phyloP scores from a whole-genome alignment of 2,113 vertebrate genomes.

The Melanotaenia duboulayi region DNA sequence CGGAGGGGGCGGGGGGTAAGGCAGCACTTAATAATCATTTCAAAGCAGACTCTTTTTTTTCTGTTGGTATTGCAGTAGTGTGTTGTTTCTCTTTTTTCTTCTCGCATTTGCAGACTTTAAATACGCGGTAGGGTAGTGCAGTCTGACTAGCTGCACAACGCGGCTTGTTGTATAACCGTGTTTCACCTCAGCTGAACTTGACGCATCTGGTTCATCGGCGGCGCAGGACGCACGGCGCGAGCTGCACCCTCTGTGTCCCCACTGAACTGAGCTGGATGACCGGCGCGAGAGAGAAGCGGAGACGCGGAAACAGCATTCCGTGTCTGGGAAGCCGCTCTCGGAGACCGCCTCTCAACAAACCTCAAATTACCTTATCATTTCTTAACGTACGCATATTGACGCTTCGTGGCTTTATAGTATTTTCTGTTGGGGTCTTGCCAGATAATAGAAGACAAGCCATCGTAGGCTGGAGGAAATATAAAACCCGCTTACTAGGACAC shows the following conservation, averaged over 20 bases:
- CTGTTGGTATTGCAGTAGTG: constrained; percentile 42
- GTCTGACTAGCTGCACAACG: constrained; percentile 25
- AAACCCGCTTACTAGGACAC: constrained; percentile 55
- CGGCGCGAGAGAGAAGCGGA: constrained; percentile 37
- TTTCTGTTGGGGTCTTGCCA: constrained; percentile 19
- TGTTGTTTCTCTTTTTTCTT: constrained; percentile 7
- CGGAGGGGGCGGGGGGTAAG: constrained; percentile 50
- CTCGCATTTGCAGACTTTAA: constrained; percentile 33
- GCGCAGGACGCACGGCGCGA: constrained; percentile 45
- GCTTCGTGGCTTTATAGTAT: constrained; percentile 11
- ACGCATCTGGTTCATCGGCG: constrained; percentile 74
- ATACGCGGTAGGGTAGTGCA: constrained; percentile 24
- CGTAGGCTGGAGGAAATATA: constrained; percentile 42
- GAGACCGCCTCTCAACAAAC: not conserved
- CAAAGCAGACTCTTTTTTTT: constrained; percentile 30
- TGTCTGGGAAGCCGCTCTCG: not conserved
- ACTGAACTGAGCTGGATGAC: constrained; percentile 60
- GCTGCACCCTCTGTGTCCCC: constrained; percentile 64
- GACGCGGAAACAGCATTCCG: constrained; percentile 7
- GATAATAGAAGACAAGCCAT: constrained; percentile 34
- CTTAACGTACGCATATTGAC: constrained; percentile 16
- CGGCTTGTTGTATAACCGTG: constrained; percentile 76
- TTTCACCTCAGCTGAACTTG: constrained; percentile 85
- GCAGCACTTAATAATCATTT: constrained; percentile 53
- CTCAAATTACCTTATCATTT: not conserved